Base-by-base conservation (phyloP, 1,140 invertebrate genomes). In the Archivesica marissinica region DNA sequence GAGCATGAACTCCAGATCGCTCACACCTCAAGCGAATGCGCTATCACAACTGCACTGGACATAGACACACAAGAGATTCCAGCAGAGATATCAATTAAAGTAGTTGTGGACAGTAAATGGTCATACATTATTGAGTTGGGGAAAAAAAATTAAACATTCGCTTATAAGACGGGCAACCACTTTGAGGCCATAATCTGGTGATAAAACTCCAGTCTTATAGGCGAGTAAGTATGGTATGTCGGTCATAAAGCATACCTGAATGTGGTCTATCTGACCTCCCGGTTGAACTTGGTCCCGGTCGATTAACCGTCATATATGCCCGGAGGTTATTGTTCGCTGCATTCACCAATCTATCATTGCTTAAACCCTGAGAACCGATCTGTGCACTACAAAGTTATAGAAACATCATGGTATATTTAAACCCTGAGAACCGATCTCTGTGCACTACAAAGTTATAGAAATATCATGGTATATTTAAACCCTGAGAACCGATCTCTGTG, bases 251-350 rank as follows among this genome's bases (percentile, higher is more conserved):
- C 17, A 33, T 59, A 56, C 66, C 75, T 80, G 78, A 88, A 20
- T 39, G 33, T 23, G 80, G 85, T 52, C 86, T 85, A n/a, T 82
- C 86, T 35, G 39, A 44, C 70, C 33, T 78, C 17, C 41, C 82
- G 2, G 47, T 68, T 3, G 90, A 82, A 2, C 78, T 54, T 3
- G 79, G 90, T 61, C 88, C 83, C 0, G 92, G 92, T 77, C 92
- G 35, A 50, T 91, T 92, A 0, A 93, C 92, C 1, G 92, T 93
- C 33, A 93, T 86, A 39, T 93, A 93, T 1, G 91, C 90, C 39
- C 92, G 76, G 11, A 92, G 79, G 38, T 88, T 90, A 74, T 89
- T 92, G 52, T 93, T 89, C 28, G 88, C 82, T 15, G 89, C 90
- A 77, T 93, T 93, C 1, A 91, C 86, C 30, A 93, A 86, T 68